Conservation (phyloP, 2,888 invertebrate species). For the Bellardia bayeri region DNA sequence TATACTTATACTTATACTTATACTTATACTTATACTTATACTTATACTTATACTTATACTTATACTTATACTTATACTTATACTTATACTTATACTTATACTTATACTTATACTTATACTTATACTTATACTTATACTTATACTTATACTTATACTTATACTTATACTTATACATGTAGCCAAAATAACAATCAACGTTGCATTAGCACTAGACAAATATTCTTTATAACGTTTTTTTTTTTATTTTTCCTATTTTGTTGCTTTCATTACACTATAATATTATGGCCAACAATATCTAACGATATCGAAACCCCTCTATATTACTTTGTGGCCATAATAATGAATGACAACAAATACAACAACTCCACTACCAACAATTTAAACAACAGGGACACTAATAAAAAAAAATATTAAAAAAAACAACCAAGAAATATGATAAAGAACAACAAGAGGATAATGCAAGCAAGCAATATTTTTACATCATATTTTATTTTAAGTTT, state of each 20-base stretch:
- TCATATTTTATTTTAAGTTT: not conserved
- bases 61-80: too few relatives aligned
- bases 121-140: too few relatives aligned
- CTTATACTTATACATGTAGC: too few relatives aligned
- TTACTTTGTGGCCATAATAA: slow-evolving; percentile 37
- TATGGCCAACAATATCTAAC: slow-evolving; percentile 40
- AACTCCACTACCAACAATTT: slow-evolving; percentile 36
- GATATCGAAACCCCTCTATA: slow-evolving; percentile 31
- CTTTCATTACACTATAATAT: not conserved
- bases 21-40: too few relatives aligned
- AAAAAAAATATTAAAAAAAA: not conserved
- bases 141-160: too few relatives aligned
- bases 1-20: too few relatives aligned
- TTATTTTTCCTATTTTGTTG: not conserved
- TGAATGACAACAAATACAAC: slow-evolving; percentile 33
- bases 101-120: too few relatives aligned
- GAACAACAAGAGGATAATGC: slow-evolving; percentile 14
- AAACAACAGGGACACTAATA: slow-evolving; percentile 12
- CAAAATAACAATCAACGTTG: slow-evolving; percentile 38
- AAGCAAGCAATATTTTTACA: slow-evolving; percentile 4
- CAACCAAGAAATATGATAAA: not conserved
- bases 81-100: too few relatives aligned
- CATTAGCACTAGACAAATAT: slow-evolving; percentile 1
- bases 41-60: too few relatives aligned
- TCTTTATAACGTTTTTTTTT: not conserved